A percentile compares a stretch with the other conserved stretches of the same genome.
Evolutionary conservation across 1,140 invertebrate genomes (phyloP).

Genomic region (Ceratoteleas bidentatus): DNA sequence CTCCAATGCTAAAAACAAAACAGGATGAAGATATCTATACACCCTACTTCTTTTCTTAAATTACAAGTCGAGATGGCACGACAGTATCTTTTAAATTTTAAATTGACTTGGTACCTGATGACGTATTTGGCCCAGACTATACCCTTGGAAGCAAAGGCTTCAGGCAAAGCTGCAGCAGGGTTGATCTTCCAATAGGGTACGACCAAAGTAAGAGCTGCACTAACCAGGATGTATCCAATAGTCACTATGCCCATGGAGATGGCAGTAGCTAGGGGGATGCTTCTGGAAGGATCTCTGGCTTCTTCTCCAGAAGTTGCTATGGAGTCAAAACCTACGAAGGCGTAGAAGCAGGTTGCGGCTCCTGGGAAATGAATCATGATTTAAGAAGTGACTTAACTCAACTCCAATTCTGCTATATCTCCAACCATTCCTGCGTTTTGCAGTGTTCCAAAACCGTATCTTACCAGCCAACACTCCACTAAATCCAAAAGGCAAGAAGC

Average conservation of each 20-base stretch:
- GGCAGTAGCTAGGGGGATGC: conserved; percentile 91
- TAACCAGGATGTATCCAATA: conserved; percentile 90
- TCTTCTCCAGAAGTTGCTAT: conserved; percentile 94
- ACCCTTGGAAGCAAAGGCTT: conserved; percentile 88
- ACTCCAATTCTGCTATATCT: no score
- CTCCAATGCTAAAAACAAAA: conserved; percentile 85
- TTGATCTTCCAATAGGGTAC: conserved; percentile 89
- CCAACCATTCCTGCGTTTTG: no score
- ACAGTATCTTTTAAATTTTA: no score
- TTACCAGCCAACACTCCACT: conserved; percentile 85
- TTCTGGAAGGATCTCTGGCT: conserved; percentile 88
- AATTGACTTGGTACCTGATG: conserved; percentile 80
- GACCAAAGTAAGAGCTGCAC: conserved; percentile 91
- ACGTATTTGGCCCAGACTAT: conserved; percentile 93
- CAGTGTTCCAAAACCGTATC: not conserved
- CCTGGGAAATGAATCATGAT: no score
- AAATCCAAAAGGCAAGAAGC: conserved; percentile 92
- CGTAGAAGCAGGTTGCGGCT: conserved; percentile 94
- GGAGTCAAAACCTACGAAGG: conserved; percentile 93
- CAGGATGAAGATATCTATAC: no score
- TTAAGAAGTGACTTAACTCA: no score
- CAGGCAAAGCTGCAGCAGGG: conserved; percentile 90
- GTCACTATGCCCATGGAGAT: conserved; percentile 90
- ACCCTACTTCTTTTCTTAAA: no score
- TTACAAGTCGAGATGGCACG: no score